Evolutionary conservation across 2,113 vertebrate genomes (phyloP), one percentile per base, ranked within the genome.

Genomic region (Amblyopsis rosae): DNA sequence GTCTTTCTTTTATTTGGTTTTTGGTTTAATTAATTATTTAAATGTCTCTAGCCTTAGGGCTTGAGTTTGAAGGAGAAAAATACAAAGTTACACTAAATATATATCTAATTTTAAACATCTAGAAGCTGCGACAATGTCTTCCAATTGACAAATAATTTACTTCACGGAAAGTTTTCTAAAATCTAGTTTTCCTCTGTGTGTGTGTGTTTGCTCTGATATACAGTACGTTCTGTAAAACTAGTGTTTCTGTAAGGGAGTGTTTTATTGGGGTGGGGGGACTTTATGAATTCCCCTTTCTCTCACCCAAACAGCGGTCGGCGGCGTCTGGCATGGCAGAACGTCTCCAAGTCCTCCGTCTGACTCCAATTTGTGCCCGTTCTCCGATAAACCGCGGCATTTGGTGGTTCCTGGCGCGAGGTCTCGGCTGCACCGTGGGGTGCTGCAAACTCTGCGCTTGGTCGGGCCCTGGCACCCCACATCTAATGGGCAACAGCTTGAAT

Each of bases 401-500:
- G 93, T 91, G 91, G 77, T 89, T 92, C 76, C 89, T 94, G 93
- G 93, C 92, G 67, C 79, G 79, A 79, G 87, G 85, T 86, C 82
- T 81, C 65, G 83, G 80, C 77, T 79, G 86, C 92, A 90, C 92
- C 86, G 74, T 84, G 73, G 91, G 92, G 92, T 92, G 91, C 92
- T 86, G 90, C 91, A 90, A 93, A 91, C 89, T 87, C 87, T 71
- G 91, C 80, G 89, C 91, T 91, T 83, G 90, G 91, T 87, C 87
- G 84, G 88, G 88, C 92, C 86, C 88, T 85, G 90, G 86, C 89
- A 88, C 87, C 90, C 90, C 87, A 91, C 88, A 90, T 92, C 89
- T 92, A 93, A 93, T 93, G 87, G 92, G 88, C 91, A 90, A 93
- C 93, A 93, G 92, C 92, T 93, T 94, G 93, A 93, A 92, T 92